A percentile compares a stretch with the other conserved stretches of the same genome.
These are phyloP conservation scores for Atethmia centrago DNA, from an alignment of 2,888 invertebrate species.

Conservation along the genomic window DNA sequence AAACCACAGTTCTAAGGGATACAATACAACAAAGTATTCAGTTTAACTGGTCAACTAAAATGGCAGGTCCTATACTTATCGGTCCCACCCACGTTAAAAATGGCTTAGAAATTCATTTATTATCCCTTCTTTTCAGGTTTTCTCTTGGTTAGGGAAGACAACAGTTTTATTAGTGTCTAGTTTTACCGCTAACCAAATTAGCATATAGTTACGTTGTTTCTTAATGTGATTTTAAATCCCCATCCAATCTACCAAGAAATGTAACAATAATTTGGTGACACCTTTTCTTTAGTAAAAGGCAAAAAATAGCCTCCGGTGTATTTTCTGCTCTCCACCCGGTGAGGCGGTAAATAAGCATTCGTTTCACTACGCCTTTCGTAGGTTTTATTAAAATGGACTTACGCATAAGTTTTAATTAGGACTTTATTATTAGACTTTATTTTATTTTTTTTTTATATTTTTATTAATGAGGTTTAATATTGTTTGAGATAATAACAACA, in stretches of 20 bases:
- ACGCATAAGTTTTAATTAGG: conserved; percentile 35
- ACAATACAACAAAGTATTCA: neutral
- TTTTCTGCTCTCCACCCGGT: conserved; percentile 53
- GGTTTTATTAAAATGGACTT: conserved; percentile 41
- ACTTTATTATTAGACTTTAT: no score
- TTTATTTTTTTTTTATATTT: neutral
- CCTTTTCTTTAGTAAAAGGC: conserved; percentile 28
- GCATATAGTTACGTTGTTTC: no score
- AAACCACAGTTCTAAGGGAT: neutral
- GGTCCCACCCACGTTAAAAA: neutral
- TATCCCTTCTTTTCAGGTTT: neutral
- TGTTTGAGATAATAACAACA: neutral
- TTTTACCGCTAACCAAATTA: neutral
- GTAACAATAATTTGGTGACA: conserved; percentile 12
- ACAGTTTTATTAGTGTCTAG: neutral
- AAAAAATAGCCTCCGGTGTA: conserved; percentile 50
- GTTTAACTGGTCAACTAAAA: neutral
- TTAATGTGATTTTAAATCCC: neutral
- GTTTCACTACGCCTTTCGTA: conserved; percentile 36
- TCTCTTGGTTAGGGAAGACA: neutral
- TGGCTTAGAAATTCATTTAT: neutral
- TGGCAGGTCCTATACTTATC: neutral
- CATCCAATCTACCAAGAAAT: conserved; percentile 11
- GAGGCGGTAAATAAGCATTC: conserved; percentile 69
- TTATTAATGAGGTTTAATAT: neutral